These are phyloP conservation scores for Napeogenes sylphis DNA, from an alignment of 2,888 invertebrate genomes.

Conservation along the genomic window DNA sequence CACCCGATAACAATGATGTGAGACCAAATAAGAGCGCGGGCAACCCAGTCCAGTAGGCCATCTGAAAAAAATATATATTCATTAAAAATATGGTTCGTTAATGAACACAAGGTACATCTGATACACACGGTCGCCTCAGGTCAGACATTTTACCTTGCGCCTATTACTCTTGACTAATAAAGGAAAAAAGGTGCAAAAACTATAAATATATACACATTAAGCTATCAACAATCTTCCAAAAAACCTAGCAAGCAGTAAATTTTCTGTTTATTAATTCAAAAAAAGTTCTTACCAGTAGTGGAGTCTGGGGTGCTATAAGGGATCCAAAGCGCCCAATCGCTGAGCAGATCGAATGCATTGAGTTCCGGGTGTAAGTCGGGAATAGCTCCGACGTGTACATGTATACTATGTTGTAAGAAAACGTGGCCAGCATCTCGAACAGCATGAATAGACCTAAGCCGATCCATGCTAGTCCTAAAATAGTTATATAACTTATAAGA, in stretches of 20 bases:
- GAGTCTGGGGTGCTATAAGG: conserved; percentile 84
- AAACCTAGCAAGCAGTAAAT: no score
- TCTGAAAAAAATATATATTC: conserved; percentile 42
- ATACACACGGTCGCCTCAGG: no score
- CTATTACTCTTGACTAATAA: no score
- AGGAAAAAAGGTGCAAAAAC: no score
- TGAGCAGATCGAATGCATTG: conserved; percentile 82
- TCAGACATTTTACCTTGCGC: no score
- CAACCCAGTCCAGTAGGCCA: conserved; percentile 65
- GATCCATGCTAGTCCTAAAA: conserved; percentile 60
- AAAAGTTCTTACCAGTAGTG: conserved; percentile 73
- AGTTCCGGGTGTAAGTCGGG: conserved; percentile 84
- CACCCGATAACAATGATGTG: conserved; percentile 64
- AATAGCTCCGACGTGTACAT: conserved; percentile 86
- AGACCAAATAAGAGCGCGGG: conserved; percentile 72
- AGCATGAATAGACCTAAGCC: conserved; percentile 73
- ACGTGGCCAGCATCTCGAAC: conserved; percentile 82
- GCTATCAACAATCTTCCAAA: no score
- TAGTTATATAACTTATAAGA: neutral
- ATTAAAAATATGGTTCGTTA: no score
- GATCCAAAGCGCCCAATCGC: conserved; percentile 84
- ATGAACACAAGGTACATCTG: no score
- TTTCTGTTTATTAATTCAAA: neutral
- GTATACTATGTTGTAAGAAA: conserved; percentile 82
- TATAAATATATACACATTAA: no score